These are phyloP conservation scores for Drosophila putrida DNA, from an alignment of 2,888 invertebrate species.

Conservation along the genomic window DNA sequence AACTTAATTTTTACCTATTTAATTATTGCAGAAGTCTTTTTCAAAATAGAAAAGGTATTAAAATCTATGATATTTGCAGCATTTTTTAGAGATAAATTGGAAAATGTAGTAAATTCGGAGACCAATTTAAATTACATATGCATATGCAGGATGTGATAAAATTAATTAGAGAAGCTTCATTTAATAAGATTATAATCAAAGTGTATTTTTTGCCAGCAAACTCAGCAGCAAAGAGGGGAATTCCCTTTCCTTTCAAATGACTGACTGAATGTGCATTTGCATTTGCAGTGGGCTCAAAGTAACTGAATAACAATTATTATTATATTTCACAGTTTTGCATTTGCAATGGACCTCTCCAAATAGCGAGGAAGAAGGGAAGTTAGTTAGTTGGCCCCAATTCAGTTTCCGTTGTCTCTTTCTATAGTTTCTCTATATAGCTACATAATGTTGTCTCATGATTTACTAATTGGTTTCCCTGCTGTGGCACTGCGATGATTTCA, in stretches of 20 bases:
- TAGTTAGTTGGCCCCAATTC: slow-evolving; percentile 19
- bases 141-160: slow-evolving; percentile 1
- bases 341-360: not conserved
- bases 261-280: not conserved
- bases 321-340: slow-evolving; percentile 17
- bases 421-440: slow-evolving; percentile 9
- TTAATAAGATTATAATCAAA: slow-evolving; percentile 5
- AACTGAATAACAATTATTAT: slow-evolving; percentile 14
- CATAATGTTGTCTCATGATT: slow-evolving; percentile 56
- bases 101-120: not conserved
- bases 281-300: slow-evolving; percentile 3
- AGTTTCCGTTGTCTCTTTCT: slow-evolving; percentile 8
- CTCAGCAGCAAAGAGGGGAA: not conserved
- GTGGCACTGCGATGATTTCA: slow-evolving; percentile 15
- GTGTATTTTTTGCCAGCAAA: slow-evolving; percentile 3
- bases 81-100: no score
- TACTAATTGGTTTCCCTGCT: slow-evolving; percentile 56
- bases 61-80: no score
- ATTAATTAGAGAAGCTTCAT: slow-evolving; percentile 3
- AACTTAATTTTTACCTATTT: no score
- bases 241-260: not conserved
- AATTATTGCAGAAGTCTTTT: no score
- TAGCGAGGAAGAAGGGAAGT: not conserved
- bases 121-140: slow-evolving; percentile 10
- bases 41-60: no score